Base-by-base conservation (phyloP, 2,797 vertebrate species). In the Alfaro cultratus region DNA sequence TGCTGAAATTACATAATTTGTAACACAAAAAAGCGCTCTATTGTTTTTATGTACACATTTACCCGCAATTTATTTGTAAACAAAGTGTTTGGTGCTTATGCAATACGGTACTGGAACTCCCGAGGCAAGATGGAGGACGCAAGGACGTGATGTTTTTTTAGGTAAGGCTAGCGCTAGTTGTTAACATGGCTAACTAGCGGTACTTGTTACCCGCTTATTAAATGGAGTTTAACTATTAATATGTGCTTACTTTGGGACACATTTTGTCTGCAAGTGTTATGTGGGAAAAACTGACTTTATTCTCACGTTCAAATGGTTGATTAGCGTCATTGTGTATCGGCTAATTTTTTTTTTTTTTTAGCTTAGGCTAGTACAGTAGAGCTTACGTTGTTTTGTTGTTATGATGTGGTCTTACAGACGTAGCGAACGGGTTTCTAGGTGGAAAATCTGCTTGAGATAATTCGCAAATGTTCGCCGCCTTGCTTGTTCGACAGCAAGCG, bases 121-220 rank as follows among this genome's bases (percentile, higher is more conserved):
- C 94, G 95, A 96, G 95, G 95, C 96, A 97, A 97, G 96, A 97
- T 97, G 97, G 97, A 97, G 97, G 96, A 96, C 96, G 96, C 94
- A 94, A 96, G 95, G 95, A 96, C 95, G 94, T 92, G 94, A 94
- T 94, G 93, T 94, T 93, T 94, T 80, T 91, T 93, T 92, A 51
- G 49, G 26, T 77, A 53, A 87, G 86, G 90, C 87, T 94, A 94
- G 92, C 91, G 11, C 21, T 92, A 93, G 92, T 92, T 75, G 53
- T 80, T 94, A 94, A 88, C 91, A 68, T 79, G 21, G 91, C 83
- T 90, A 88, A 87, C 83, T 64, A 83, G 21, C 78, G 75, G 78
- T 80, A 87, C 86, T 89, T 88, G 51, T 77, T 80, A 75, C 57
- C 53, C 7, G 18, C 47, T 75, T n/a, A 5, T 34, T 79, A 12